A percentile compares a stretch with the other conserved stretches of the same genome.
Evolutionary conservation across 1,140 invertebrate species (phyloP).

Genomic region (Zaprionus capensis): DNA sequence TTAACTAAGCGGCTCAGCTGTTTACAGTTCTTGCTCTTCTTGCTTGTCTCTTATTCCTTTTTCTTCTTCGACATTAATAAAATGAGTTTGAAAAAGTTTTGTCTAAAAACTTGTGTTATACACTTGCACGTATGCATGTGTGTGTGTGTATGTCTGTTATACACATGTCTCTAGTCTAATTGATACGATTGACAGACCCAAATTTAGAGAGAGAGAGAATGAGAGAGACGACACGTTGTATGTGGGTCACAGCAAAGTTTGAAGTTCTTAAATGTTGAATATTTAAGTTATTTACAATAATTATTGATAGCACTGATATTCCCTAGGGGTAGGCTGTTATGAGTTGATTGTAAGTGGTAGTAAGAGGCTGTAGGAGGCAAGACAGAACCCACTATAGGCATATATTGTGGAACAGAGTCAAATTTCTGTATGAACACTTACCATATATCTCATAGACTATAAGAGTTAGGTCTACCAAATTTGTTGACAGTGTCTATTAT

Average conservation of each 20-base stretch:
- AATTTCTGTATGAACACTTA: too few relatives aligned
- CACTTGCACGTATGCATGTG: not conserved
- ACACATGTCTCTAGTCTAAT: not conserved
- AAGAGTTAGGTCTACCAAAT: too few relatives aligned
- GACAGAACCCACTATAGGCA: too few relatives aligned
- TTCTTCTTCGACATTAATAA: slow-evolving; percentile 1
- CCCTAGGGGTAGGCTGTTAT: too few relatives aligned
- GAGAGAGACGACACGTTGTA: not conserved
- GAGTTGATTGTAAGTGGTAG: too few relatives aligned
- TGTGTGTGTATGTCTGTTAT: not conserved
- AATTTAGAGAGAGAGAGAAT: not conserved
- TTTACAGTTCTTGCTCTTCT: slow-evolving; percentile 16
- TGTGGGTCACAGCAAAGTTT: not conserved
- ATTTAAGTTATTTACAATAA: too few relatives aligned
- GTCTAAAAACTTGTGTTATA: not conserved
- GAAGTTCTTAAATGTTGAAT: not conserved
- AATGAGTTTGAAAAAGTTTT: slow-evolving; percentile 6
- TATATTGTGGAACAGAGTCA: too few relatives aligned
- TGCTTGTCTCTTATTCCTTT: not conserved
- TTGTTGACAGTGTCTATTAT: too few relatives aligned
- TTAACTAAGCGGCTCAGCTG: slow-evolving; percentile 37
- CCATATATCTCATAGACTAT: too few relatives aligned
- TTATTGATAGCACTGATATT: too few relatives aligned
- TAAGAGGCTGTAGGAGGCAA: too few relatives aligned
- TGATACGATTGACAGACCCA: not conserved